These are phyloP conservation scores for Labeo calbasu DNA, from an alignment of 2,797 vertebrate species.

Conservation along the genomic window DNA sequence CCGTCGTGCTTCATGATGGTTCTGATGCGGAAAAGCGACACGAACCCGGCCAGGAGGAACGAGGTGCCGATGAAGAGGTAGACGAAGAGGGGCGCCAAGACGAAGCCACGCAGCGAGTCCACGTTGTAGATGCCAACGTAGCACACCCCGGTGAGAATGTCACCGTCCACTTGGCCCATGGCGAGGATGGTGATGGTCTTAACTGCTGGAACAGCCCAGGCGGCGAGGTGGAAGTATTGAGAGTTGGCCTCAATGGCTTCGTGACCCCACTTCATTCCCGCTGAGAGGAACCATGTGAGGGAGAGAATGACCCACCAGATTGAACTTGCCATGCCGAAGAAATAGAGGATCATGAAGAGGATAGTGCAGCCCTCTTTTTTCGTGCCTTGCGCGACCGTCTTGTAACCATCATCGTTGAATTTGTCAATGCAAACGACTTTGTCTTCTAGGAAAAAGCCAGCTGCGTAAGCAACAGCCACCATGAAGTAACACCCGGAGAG, in stretches of 20 bases:
- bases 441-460: constrained; percentile 93
- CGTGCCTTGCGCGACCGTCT: constrained; percentile 95
- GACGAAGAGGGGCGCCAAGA: constrained; percentile 93
- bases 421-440: constrained; percentile 92
- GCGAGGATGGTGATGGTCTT: constrained; percentile 98
- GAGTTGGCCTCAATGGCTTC: constrained; percentile 98
- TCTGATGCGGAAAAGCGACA: constrained; percentile 95
- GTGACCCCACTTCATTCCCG: constrained; percentile 98
- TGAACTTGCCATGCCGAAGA: constrained; percentile 90
- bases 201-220: constrained; percentile 95
- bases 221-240: constrained; percentile 96
- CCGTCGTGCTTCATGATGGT: constrained; percentile 99
- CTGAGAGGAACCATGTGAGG: constrained; percentile 97
- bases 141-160: constrained; percentile 94
- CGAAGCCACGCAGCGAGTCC: constrained; percentile 92
- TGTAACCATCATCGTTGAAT: constrained; percentile 90
- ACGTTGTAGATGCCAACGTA: constrained; percentile 96
- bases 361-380: constrained; percentile 99
- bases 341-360: constrained; percentile 97
- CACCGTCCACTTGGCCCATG: constrained; percentile 96
- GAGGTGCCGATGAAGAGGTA: constrained; percentile 98
- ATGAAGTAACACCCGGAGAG: constrained; percentile 96
- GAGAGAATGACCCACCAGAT: constrained; percentile 93
- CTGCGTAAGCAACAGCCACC: constrained; percentile 94
- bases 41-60: constrained; percentile 97